A percentile compares a stretch with the other conserved stretches of the same genome.
phyloP scores from a whole-genome alignment of 1,140 invertebrate genomes.

The Adelges cooleyi region DNA sequence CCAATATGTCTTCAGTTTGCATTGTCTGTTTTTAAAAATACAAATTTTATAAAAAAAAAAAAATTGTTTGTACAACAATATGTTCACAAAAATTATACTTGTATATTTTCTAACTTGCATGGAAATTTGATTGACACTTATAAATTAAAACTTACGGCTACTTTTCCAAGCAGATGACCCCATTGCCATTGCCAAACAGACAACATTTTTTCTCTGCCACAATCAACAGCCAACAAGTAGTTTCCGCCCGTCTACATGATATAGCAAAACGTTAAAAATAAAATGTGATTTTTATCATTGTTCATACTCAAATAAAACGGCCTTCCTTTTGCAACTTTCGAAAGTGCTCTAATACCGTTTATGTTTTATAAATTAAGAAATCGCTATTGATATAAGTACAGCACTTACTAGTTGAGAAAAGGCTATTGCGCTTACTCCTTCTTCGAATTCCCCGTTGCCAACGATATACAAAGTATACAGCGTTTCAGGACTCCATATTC shows the following conservation, averaged over 20 bases:
- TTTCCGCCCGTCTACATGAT: slow-evolving; percentile 65
- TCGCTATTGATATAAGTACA: too few species aligned
- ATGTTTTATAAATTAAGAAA: too few species aligned
- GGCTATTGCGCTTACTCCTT: slow-evolving; percentile 75
- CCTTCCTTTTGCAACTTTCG: too few species aligned
- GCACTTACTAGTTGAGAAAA: slow-evolving; percentile 70
- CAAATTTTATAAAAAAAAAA: not conserved
- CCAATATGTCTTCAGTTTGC: slow-evolving; percentile 75
- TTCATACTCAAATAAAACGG: too few species aligned
- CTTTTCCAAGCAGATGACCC: slow-evolving; percentile 76
- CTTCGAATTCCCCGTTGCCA: slow-evolving; percentile 80
- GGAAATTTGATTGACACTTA: too few species aligned
- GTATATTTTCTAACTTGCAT: too few species aligned
- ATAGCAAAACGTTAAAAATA: not conserved
- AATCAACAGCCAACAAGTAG: slow-evolving; percentile 74
- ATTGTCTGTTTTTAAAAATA: slow-evolving; percentile 45
- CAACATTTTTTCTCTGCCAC: slow-evolving; percentile 69
- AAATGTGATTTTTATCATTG: too few species aligned
- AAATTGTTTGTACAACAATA: not conserved
- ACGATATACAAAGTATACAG: slow-evolving; percentile 83
- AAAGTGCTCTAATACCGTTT: too few species aligned
- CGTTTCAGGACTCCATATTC: slow-evolving; percentile 88
- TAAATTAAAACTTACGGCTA: slow-evolving; percentile 56
- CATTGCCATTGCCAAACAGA: slow-evolving; percentile 85
- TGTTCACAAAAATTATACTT: too few species aligned